Conservation (phyloP, 1,140 invertebrate genomes). For the Carposina sasakii region DNA sequence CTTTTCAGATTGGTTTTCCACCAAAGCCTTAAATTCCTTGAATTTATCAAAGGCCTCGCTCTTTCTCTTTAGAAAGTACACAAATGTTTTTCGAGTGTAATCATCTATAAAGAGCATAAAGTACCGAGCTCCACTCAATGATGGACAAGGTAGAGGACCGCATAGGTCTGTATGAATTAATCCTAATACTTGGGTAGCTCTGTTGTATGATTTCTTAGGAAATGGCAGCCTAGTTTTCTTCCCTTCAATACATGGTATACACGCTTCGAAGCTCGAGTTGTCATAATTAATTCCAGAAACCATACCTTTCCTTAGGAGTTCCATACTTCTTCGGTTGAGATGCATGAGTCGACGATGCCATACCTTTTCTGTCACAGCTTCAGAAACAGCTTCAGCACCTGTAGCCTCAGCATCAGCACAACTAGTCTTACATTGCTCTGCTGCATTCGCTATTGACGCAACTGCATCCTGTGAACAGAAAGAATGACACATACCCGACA, state of each 20-base stretch:
- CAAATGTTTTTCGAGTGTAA: slow-evolving; percentile 25
- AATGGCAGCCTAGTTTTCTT: slow-evolving; percentile 7
- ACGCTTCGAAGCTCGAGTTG: background rate
- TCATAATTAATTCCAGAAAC: slow-evolving; percentile 4
- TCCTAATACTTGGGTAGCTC: background rate
- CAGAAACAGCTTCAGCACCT: background rate
- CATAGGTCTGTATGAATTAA: slow-evolving; percentile 31
- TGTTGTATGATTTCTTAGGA: background rate
- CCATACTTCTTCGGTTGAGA: slow-evolving; percentile 7
- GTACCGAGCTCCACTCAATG: slow-evolving; percentile 36
- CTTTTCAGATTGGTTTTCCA: slow-evolving; percentile 72
- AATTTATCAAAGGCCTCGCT: slow-evolving; percentile 44
- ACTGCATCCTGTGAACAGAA: too few species aligned
- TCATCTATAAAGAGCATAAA: slow-evolving; percentile 51
- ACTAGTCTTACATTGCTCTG: too few species aligned
- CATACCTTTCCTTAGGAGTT: slow-evolving; percentile 4
- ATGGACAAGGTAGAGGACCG: slow-evolving; percentile 41
- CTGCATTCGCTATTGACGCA: too few species aligned
- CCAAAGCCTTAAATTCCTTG: slow-evolving; percentile 73
- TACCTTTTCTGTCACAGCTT: background rate
- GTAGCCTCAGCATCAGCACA: too few species aligned
- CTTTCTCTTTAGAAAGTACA: slow-evolving; percentile 21
- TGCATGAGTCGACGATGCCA: background rate
- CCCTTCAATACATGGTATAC: background rate
- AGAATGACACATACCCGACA: too few species aligned